Conservation (phyloP, 2,797 vertebrate genomes). For the Xyrichtys novacula region DNA sequence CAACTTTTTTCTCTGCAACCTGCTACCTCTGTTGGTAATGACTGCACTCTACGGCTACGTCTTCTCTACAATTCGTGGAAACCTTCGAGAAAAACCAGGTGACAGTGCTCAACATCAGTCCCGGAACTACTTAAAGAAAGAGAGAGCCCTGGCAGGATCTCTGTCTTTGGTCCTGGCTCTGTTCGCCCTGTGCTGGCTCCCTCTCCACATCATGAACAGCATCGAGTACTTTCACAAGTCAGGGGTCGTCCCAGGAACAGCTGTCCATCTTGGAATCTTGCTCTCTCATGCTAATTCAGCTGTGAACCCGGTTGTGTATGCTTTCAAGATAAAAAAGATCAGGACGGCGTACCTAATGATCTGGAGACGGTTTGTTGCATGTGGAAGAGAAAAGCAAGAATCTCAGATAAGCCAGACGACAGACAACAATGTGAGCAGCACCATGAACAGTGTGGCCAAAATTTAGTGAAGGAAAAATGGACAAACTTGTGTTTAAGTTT, state of each 20-base stretch:
- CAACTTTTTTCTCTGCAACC: slow-evolving; percentile 84
- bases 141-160: slow-evolving; percentile 87
- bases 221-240: slow-evolving; percentile 64
- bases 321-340: slow-evolving; percentile 87
- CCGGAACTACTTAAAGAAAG: slow-evolving; percentile 83
- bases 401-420: slow-evolving; percentile 48
- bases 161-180: slow-evolving; percentile 88
- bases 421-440: slow-evolving; percentile 65
- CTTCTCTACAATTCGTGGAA: slow-evolving; percentile 84
- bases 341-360: slow-evolving; percentile 79
- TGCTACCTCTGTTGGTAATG: slow-evolving; percentile 87
- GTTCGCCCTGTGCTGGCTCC: slow-evolving; percentile 90
- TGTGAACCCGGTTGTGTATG: slow-evolving; percentile 88
- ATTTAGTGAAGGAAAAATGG: not conserved
- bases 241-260: rapidly evolving
- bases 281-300: slow-evolving; percentile 87
- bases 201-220: slow-evolving; percentile 87
- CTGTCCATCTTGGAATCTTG: slow-evolving; percentile 81
- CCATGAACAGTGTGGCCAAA: slow-evolving; percentile 19
- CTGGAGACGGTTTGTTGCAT: slow-evolving; percentile 29
- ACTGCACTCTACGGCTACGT: slow-evolving; percentile 83
- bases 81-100: slow-evolving; percentile 71
- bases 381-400: slow-evolving; percentile 44
- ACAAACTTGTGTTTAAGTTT: not conserved
- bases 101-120: slow-evolving; percentile 27